Conservation (phyloP, 2,888 invertebrate genomes). For the Melolontha melolontha region DNA sequence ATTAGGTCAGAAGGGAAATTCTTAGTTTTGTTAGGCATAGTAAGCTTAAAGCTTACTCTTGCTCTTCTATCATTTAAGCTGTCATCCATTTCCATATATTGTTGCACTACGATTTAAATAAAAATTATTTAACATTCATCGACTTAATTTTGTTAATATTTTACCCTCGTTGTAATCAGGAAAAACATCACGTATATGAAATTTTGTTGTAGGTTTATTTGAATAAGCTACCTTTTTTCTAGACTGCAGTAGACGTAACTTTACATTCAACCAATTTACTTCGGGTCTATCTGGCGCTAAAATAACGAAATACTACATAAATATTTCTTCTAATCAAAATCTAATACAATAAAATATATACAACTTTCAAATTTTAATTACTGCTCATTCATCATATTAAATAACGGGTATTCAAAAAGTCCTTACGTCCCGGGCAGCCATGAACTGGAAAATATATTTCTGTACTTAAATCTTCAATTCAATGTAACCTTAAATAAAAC, state of each 20-base stretch:
- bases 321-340: too few relatives aligned
- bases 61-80: conserved; percentile 31
- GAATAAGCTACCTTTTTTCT: conserved; percentile 40
- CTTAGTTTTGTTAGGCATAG: conserved; percentile 24
- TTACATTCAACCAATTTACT: conserved; percentile 46
- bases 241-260: conserved; percentile 45
- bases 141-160: too few relatives aligned
- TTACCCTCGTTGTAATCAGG: conserved; percentile 40
- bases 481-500: too few relatives aligned
- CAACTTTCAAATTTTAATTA: too few relatives aligned
- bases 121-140: too few relatives aligned
- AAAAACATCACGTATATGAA: conserved; percentile 39
- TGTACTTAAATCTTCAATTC: too few relatives aligned
- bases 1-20: conserved; percentile 23
- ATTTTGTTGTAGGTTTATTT: conserved; percentile 22
- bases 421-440: too few relatives aligned
- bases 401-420: too few relatives aligned
- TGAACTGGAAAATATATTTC: too few relatives aligned
- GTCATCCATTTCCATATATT: conserved; percentile 33
- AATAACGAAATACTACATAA: conserved; percentile 9
- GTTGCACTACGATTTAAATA: conserved; percentile 14
- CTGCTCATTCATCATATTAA: too few relatives aligned
- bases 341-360: too few relatives aligned
- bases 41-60: conserved; percentile 30
- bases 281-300: conserved; percentile 46